Evolutionary conservation across 2,888 invertebrate genomes (phyloP), one percentile per base, ranked within the genome.

Genomic region (Dastarcus helophoroides): DNA sequence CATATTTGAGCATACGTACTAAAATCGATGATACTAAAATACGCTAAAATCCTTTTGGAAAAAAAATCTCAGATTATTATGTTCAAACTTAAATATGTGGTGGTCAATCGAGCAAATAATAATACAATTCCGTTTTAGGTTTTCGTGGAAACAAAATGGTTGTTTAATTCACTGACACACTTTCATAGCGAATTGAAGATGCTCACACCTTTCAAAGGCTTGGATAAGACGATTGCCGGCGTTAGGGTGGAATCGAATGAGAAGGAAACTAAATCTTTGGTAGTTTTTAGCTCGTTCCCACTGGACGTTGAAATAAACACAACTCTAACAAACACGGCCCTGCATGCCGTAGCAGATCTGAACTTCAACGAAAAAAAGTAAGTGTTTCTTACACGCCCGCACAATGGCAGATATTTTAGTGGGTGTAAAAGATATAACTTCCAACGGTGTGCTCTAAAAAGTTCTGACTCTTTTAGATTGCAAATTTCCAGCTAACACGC

Each of bases 161-260:
- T 47, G 31, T 47, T 50, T 36, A 39, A 44, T 36, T 54, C 55
- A 14, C 25, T 47, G 19, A 53, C 43, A 30, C 46, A 58, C 41
- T 56, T 59, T 37, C 47, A 50, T 28, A 35, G 58, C 2, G 50
- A 56, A 32, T 23, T 67, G 10, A 42, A 49, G 22, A 51, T 58
- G 2, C 52, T 60, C 37, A 63, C 63, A 2, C 67, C 68, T 1
- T 56, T 62, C 39, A 39, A 51, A 26, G 61, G 64, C 2, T 42
- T 67, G 26, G 54, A 62, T 40, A 59, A 49, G 24, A 50, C 64
- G 2, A 53, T 51, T 14, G 39, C 59, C 3, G 56, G 53, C 11
- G 50, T 62, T 4, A 60, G 61, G 37, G 36, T 62, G 15, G 37
- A 58, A 33, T 38, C 62, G 22, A 42, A 43, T 7, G 47, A 54